Evolutionary conservation across 1,140 invertebrate species (phyloP).

Genomic region (Macrobrachium rosenbergii): DNA sequence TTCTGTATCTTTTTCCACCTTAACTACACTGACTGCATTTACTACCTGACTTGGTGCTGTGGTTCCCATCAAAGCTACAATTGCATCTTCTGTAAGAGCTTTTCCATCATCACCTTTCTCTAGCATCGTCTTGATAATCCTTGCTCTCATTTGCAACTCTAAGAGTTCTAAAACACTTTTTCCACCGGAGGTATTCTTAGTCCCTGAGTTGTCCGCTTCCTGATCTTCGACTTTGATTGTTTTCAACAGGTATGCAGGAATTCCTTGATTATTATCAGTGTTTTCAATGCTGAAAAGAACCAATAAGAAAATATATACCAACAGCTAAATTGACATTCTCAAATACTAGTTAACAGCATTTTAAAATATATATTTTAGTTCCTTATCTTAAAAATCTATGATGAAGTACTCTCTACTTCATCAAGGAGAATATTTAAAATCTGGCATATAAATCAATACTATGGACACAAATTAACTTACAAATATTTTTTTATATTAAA

Average conservation of each 20-base stretch:
- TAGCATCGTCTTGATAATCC: slow-evolving; percentile 73
- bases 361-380: no score
- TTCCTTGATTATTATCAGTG: no score
- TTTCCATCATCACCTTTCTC: slow-evolving; percentile 65
- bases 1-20: not conserved
- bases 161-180: slow-evolving; percentile 71
- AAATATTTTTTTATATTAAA: no score
- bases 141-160: slow-evolving; percentile 73
- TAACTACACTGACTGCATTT: not conserved
- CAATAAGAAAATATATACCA: no score
- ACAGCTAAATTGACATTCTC: no score
- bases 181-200: slow-evolving; percentile 1
- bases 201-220: slow-evolving; percentile 20
- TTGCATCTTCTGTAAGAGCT: slow-evolving; percentile 43
- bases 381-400: no score
- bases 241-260: slow-evolving; percentile 32
- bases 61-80: slow-evolving; percentile 41
- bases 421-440: no score
- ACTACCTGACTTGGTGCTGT: slow-evolving; percentile 38
- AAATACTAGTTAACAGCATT: no score
- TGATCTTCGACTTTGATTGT: slow-evolving; percentile 53
- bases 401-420: no score
- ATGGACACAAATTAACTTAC: no score
- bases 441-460: no score
- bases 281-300: no score